phyloP scores from a whole-genome alignment of 2,888 invertebrate species.

The Aromia moschata region DNA sequence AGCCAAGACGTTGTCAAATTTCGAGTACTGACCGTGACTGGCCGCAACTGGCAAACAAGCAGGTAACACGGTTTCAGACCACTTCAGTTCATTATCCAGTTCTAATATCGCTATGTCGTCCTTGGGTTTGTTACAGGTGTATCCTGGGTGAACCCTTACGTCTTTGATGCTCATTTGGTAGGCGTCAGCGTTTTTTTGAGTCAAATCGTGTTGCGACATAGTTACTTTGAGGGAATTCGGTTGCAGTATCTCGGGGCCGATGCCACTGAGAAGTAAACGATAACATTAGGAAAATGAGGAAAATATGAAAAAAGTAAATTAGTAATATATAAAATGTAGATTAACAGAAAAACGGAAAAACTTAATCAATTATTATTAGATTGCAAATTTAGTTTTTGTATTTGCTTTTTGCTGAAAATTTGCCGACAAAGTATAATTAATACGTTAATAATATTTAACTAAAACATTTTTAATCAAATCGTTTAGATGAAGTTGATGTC shows the following conservation, averaged over 20 bases:
- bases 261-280: conserved; percentile 66
- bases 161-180: conserved; percentile 63
- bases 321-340: no score
- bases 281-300: no score
- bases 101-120: conserved; percentile 81
- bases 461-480: no score
- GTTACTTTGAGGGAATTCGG: conserved; percentile 74
- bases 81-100: conserved; percentile 71
- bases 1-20: conserved; percentile 69
- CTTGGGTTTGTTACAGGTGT: conserved; percentile 70
- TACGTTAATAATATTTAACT: no score
- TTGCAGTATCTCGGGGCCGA: conserved; percentile 70
- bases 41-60: conserved; percentile 76
- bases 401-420: no score
- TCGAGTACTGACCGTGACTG: conserved; percentile 62
- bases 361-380: no score
- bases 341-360: no score
- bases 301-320: no score
- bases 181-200: conserved; percentile 65
- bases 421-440: no score
- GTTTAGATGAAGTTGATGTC: no score
- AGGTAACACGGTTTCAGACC: conserved; percentile 77
- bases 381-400: no score
- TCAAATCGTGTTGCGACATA: conserved; percentile 77
- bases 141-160: conserved; percentile 79